Conservation (phyloP, 1,140 invertebrate species). For the Leucophenga varia region DNA sequence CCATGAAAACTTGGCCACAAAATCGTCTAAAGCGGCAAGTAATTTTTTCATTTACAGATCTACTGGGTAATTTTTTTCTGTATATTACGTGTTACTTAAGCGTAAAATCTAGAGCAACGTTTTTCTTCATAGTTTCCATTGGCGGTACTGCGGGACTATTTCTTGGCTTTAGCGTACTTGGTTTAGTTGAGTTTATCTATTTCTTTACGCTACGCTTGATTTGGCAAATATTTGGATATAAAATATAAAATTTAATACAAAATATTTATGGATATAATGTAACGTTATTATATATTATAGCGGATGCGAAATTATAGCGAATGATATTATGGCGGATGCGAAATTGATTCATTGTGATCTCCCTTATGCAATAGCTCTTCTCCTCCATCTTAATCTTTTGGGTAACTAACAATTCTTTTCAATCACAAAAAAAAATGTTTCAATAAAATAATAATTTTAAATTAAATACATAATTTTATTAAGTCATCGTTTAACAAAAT, state of each 20-base stretch:
- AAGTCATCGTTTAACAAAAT: too few relatives aligned
- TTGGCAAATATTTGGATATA: slow-evolving; percentile 58
- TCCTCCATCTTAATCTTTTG: too few relatives aligned
- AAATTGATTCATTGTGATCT: too few relatives aligned
- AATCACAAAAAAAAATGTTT: too few relatives aligned
- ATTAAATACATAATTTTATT: too few relatives aligned
- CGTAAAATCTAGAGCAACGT: background rate
- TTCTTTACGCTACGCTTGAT: slow-evolving; percentile 64
- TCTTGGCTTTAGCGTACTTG: slow-evolving; percentile 69
- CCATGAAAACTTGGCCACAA: slow-evolving; percentile 35
- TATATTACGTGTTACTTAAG: background rate
- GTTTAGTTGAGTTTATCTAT: slow-evolving; percentile 69
- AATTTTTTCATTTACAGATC: slow-evolving; percentile 50
- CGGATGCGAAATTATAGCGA: too few relatives aligned
- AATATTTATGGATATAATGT: too few relatives aligned
- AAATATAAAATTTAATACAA: slow-evolving; percentile 24
- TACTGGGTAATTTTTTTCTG: slow-evolving; percentile 32
- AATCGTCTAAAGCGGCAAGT: slow-evolving; percentile 40
- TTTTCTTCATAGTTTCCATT: slow-evolving; percentile 62
- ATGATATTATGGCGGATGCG: too few relatives aligned
- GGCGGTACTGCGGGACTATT: slow-evolving; percentile 71
- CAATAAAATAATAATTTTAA: too few relatives aligned
- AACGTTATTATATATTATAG: too few relatives aligned
- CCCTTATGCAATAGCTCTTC: too few relatives aligned
- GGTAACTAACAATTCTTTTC: too few relatives aligned